These are phyloP conservation scores for Zelleria hepariella DNA, from an alignment of 2,888 invertebrate genomes.

Conservation along the genomic window DNA sequence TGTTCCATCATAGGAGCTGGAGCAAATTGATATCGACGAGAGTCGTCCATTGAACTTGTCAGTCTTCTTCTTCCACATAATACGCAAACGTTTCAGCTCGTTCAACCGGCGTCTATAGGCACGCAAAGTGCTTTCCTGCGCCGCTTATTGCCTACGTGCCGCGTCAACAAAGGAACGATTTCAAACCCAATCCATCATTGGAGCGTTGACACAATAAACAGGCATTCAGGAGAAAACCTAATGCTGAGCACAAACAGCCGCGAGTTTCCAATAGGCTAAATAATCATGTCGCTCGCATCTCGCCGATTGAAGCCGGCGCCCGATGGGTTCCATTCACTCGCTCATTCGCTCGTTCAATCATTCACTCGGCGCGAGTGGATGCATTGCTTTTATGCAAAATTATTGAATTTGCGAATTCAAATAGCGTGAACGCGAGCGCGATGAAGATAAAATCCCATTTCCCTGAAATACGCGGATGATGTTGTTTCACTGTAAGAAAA, in stretches of 20 bases:
- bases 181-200: neutral
- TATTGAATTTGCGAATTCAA: conserved; percentile 51
- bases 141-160: neutral
- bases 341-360: conserved; percentile 22
- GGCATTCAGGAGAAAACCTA: neutral
- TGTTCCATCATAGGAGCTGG: neutral
- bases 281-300: neutral
- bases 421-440: conserved; percentile 20
- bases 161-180: neutral
- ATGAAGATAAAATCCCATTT: conserved; percentile 4
- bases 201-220: neutral
- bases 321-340: conserved; percentile 40
- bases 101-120: neutral
- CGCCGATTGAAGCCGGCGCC: neutral
- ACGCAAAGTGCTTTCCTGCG: neutral
- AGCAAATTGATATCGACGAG: neutral
- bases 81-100: neutral
- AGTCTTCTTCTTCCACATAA: neutral
- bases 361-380: conserved; percentile 37
- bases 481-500: too few species aligned
- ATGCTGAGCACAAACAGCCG: neutral
- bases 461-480: too few species aligned
- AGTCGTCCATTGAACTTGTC: neutral
- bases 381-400: conserved; percentile 52
- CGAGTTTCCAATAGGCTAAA: neutral